Evolutionary conservation across 2,797 vertebrate genomes (phyloP).

Genomic region (Pristis pectinata): DNA sequence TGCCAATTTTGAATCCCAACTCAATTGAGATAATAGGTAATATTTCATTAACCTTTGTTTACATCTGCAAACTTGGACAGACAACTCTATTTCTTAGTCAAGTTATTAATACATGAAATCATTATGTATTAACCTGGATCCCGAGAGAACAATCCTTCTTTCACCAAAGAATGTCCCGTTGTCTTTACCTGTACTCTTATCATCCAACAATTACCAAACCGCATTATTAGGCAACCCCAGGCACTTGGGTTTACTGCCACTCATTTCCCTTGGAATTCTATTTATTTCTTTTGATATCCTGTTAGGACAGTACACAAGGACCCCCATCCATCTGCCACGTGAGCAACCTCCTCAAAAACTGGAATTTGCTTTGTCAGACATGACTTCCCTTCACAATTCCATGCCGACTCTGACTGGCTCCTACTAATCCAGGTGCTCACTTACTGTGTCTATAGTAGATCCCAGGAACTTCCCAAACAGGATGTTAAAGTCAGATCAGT

Average conservation of each 20-base stretch:
- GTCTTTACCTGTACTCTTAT: background rate
- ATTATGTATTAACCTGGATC: too few relatives aligned
- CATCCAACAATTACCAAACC: background rate
- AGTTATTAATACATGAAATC: too few relatives aligned
- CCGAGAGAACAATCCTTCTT: background rate
- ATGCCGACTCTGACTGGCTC: background rate
- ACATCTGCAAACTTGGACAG: background rate
- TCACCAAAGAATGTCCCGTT: background rate
- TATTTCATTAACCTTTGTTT: background rate
- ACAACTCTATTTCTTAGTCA: too few relatives aligned
- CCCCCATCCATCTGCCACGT: background rate
- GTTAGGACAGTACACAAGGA: background rate
- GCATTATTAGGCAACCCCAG: background rate
- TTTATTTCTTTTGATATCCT: background rate
- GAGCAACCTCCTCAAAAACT: background rate
- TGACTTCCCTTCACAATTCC: too few relatives aligned
- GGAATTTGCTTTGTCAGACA: background rate
- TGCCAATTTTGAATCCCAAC: background rate
- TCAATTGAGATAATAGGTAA: background rate
- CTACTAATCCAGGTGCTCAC: background rate
- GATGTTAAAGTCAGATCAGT: background rate
- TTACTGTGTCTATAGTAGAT: background rate
- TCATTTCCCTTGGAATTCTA: background rate
- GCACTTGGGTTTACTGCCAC: background rate
- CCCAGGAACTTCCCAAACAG: background rate